phyloP scores from a whole-genome alignment of 2,113 vertebrate species.

The Varanus salvator region DNA sequence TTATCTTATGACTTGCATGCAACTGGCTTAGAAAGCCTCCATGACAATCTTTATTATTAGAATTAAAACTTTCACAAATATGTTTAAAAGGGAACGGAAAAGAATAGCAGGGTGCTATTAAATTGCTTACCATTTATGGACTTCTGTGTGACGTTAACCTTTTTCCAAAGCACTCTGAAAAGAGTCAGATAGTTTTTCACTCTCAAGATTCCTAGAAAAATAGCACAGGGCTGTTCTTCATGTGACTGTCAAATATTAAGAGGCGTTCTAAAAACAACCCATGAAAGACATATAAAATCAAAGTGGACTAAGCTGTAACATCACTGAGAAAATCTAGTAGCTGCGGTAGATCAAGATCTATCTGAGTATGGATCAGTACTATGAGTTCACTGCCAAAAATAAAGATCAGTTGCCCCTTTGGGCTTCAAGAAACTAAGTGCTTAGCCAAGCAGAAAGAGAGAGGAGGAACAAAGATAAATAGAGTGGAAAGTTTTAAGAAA shows the following conservation, averaged over 20 bases:
- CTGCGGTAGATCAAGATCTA: background rate
- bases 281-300: background rate
- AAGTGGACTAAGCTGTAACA: background rate
- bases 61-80: background rate
- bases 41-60: background rate
- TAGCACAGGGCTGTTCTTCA: background rate
- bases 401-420: background rate
- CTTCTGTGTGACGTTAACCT: background rate
- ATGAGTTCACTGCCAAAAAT: background rate
- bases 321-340: background rate
- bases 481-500: background rate
- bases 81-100: background rate
- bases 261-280: background rate
- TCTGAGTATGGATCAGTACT: background rate
- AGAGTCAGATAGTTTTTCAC: background rate
- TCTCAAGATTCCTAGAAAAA: background rate
- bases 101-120: slow-evolving; percentile 16
- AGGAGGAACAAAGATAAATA: background rate
- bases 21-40: slow-evolving; percentile 31
- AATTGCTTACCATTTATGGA: background rate
- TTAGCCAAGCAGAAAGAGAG: background rate
- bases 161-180: background rate
- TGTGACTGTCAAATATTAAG: background rate
- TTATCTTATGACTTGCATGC: slow-evolving; percentile 19
- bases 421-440: background rate